Evolutionary conservation across 2,113 vertebrate genomes (phyloP), one percentile per base, ranked within the genome.

Genomic region (Crotalus helleri): DNA sequence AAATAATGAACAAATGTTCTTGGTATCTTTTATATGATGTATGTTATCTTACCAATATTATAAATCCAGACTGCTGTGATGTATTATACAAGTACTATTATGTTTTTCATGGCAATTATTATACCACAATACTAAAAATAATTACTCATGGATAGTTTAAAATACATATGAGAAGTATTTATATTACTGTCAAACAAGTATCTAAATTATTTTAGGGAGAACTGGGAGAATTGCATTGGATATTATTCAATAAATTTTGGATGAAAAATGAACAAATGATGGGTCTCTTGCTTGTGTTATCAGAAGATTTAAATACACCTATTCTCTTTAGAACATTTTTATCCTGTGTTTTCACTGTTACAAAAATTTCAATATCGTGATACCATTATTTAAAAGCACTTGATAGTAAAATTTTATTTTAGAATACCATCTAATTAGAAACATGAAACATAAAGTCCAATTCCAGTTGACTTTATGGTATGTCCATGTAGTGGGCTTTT

Each of bases 71-170:
- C 61, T 8, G 3, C 91, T 93, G 91, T 94, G 96, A 90, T 93
- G 33, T 95, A 90, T 69, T 93, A 7, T 81, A 88, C 57, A 0
- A 0, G 0, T 13, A 89, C 2, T 88, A 2, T 91, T 87, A n/a
- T 57, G 49, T 89, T 87, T 29, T 29, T 91, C 90, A 93, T 93
- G 91, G 92, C 91, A 96, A 94, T 57, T 57, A 85, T 46, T 69
- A 85, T 49, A 29, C 11, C 29, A 39, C 8, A 54, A 29, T 85
- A 54, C 54, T 93, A 86, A 39, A 94, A 51, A 51, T 5, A 85
- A 7, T 61, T 0, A 0, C 26, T 86, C 55, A 12, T 9, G 1
- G 85, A 87, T 90, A 91, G 93, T n/a, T 26, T 2, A 26, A 5
- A 1, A 46, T 92, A 5, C 7, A 44, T 81, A 81, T 21, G 33